Conservation (phyloP, 2,113 vertebrate species). For the Raja brachyura region DNA sequence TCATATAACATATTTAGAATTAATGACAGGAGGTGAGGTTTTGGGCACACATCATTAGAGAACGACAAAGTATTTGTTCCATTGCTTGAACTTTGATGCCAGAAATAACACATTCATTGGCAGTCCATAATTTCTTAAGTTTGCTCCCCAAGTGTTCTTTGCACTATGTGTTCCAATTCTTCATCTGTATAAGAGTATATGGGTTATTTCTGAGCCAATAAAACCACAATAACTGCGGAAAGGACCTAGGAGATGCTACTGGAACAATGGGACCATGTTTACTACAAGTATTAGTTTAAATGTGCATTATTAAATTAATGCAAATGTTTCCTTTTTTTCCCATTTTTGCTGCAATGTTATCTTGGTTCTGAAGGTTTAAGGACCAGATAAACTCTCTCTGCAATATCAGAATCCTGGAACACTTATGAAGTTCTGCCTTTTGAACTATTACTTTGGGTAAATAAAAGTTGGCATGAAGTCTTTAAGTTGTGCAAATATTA, state of each 20-base stretch:
- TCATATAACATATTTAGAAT: no score
- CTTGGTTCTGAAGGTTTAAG: not conserved
- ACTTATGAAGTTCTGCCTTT: not conserved
- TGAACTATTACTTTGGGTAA: not conserved
- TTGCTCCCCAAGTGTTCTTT: not conserved
- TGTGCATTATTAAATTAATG: not conserved
- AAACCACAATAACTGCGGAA: not conserved
- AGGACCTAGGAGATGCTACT: not conserved
- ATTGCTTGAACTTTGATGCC: not conserved
- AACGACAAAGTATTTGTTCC: not conserved
- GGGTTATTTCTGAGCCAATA: not conserved
- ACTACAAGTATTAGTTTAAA: not conserved
- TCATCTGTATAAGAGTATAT: not conserved
- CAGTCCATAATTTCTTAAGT: not conserved
- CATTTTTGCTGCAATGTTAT: not conserved
- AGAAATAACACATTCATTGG: not conserved
- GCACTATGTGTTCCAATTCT: not conserved
- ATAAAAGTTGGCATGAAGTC: not conserved
- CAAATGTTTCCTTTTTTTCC: not conserved
- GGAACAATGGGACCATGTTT: not conserved
- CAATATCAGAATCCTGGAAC: not conserved
- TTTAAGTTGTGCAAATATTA: not conserved
- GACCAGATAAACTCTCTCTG: not conserved
- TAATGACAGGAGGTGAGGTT: no score
- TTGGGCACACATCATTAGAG: not conserved